Percentiles rank a stretch among this genome's conserved stretches.
phyloP scores from a whole-genome alignment of 2,797 vertebrate species.

The Bradypodion ventrale region DNA sequence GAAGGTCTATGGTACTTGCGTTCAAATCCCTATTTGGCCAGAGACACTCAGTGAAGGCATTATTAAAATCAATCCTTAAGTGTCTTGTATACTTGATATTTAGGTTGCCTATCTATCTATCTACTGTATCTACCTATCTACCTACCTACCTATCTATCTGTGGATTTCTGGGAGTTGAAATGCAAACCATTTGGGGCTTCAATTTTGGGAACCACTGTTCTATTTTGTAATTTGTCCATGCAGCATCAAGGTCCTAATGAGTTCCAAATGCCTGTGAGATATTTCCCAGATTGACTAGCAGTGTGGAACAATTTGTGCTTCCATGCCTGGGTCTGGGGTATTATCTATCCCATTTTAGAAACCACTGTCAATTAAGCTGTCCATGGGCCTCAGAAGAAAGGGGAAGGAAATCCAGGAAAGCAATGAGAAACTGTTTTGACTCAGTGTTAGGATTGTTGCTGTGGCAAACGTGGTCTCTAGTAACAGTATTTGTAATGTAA shows the following conservation, averaged over 20 bases:
- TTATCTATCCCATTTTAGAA: not conserved
- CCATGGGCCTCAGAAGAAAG: not conserved
- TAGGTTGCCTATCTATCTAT: too few species aligned
- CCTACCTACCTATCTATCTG: too few species aligned
- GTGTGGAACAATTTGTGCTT: not conserved
- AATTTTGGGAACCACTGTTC: not conserved
- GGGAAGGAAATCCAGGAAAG: conserved; percentile 6
- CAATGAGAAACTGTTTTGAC: not conserved
- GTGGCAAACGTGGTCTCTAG: not conserved
- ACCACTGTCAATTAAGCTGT: not conserved
- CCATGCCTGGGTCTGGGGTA: not conserved
- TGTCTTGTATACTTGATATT: too few species aligned
- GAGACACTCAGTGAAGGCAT: too few species aligned
- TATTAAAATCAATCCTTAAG: too few species aligned
- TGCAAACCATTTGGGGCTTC: too few species aligned
- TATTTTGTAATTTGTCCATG: not conserved
- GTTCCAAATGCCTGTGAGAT: not conserved
- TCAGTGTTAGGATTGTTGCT: not conserved
- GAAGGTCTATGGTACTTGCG: too few species aligned
- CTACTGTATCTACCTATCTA: too few species aligned
- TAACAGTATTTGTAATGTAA: not conserved
- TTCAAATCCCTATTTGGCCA: too few species aligned
- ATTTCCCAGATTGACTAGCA: not conserved
- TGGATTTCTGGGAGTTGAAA: too few species aligned
- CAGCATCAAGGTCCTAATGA: not conserved